Percentiles rank a stretch among this genome's conserved stretches.
Conservation (phyloP, 2,113 vertebrate species). For the Callopanchax toddi region DNA sequence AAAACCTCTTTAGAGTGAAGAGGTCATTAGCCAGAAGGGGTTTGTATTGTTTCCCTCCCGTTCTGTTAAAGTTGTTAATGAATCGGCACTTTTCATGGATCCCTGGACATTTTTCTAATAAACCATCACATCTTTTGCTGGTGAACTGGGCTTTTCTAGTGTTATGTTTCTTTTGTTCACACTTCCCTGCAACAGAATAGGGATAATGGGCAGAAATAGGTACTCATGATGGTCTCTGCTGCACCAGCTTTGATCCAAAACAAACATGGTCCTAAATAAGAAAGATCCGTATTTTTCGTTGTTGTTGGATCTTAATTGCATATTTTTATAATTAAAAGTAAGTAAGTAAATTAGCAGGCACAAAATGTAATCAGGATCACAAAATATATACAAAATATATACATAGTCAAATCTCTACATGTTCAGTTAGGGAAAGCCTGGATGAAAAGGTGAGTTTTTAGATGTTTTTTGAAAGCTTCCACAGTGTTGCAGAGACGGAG, state of each 20-base stretch:
- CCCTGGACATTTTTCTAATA: conserved; percentile 17
- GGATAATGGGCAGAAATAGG: conserved; percentile 4
- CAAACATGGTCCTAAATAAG: not conserved
- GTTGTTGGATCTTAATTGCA: conserved; percentile 20
- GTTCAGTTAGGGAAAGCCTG: no score
- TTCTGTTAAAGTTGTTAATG: conserved; percentile 19
- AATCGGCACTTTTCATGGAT: conserved; percentile 9
- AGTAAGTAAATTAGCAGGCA: no score
- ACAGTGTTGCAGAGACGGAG: no score
- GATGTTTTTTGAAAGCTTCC: no score
- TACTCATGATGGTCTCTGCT: conserved; percentile 2
- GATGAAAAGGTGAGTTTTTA: no score
- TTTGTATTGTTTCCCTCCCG: conserved; percentile 5
- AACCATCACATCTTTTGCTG: conserved; percentile 1
- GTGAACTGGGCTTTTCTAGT: not conserved
- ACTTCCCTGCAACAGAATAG: conserved; percentile 14
- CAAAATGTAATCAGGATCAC: no score
- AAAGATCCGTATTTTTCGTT: conserved; percentile 41
- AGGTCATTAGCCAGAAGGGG: conserved; percentile 13
- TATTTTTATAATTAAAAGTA: not conserved
- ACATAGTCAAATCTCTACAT: no score
- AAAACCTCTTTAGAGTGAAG: conserved; percentile 10
- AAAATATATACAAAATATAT: no score
- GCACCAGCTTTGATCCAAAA: conserved; percentile 4
- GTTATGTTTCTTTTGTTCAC: not conserved